These are phyloP conservation scores for Apotomis betuletana DNA, from an alignment of 2,888 invertebrate species.

Conservation along the genomic window DNA sequence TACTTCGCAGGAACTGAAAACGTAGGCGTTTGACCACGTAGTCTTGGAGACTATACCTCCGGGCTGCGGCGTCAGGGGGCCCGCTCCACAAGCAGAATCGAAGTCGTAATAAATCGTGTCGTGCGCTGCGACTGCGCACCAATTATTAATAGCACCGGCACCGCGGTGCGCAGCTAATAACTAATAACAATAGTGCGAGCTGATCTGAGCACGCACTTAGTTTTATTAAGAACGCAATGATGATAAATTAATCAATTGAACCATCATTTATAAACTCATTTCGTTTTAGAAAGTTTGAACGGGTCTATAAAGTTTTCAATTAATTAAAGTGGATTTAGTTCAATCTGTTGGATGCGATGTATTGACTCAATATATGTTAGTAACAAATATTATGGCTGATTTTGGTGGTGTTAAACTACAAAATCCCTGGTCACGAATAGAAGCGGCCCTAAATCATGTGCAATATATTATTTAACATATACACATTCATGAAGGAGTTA, in stretches of 20 bases:
- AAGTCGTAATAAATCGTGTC: conserved; percentile 25
- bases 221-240: conserved; percentile 17
- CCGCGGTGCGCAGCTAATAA: conserved; percentile 9
- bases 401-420: no score
- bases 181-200: conserved; percentile 20
- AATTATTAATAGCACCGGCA: conserved; percentile 21
- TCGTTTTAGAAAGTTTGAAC: conserved; percentile 18
- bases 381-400: no score
- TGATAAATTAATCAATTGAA: conserved; percentile 33
- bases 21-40: neutral
- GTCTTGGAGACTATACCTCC: neutral
- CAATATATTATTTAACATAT: no score
- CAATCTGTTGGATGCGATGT: neutral
- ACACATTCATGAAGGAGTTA: no score
- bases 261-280: conserved; percentile 32
- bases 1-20: neutral
- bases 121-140: conserved; percentile 19
- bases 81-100: conserved; percentile 22
- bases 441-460: no score
- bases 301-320: conserved; percentile 18
- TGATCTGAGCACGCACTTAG: neutral
- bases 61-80: conserved; percentile 24
- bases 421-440: no score
- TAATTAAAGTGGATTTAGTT: conserved; percentile 2
- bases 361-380: neutral